These are phyloP conservation scores for Diplogasteroides magnus DNA, from an alignment of 1,140 invertebrate species.

Conservation along the genomic window DNA sequence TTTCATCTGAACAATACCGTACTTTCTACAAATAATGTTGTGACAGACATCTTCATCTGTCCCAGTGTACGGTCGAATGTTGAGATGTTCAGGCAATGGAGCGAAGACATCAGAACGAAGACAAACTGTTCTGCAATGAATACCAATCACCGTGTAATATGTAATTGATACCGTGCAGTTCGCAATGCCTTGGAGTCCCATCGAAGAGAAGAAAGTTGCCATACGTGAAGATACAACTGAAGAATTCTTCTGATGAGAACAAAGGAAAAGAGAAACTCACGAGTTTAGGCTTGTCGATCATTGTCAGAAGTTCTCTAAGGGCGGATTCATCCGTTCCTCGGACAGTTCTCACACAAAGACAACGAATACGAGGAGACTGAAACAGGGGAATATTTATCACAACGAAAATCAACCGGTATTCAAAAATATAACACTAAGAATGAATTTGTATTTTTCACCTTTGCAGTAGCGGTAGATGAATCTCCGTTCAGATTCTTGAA, in stretches of 20 bases:
- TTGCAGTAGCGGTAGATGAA: not conserved
- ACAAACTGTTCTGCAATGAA: not conserved
- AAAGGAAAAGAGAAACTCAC: not conserved
- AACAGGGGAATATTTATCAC: too few relatives aligned
- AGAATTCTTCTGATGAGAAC: not conserved
- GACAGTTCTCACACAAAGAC: not conserved
- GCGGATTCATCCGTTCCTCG: not conserved
- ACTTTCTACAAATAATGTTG: not conserved
- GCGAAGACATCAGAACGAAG: not conserved
- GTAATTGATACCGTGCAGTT: not conserved
- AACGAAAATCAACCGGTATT: too few relatives aligned
- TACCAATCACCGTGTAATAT: too few relatives aligned
- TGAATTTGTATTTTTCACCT: not conserved
- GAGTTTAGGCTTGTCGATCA: not conserved
- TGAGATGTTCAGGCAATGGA: not conserved
- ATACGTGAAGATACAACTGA: not conserved
- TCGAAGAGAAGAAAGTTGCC: not conserved
- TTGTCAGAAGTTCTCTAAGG: not conserved
- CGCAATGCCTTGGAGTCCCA: not conserved
- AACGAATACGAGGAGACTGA: not conserved
- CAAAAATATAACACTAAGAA: too few relatives aligned
- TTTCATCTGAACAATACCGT: not conserved
- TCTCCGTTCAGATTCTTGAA: not conserved
- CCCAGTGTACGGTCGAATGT: not conserved
- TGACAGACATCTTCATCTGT: not conserved